Conservation (phyloP, 2,888 invertebrate species). For the Dastarcus helophoroides region DNA sequence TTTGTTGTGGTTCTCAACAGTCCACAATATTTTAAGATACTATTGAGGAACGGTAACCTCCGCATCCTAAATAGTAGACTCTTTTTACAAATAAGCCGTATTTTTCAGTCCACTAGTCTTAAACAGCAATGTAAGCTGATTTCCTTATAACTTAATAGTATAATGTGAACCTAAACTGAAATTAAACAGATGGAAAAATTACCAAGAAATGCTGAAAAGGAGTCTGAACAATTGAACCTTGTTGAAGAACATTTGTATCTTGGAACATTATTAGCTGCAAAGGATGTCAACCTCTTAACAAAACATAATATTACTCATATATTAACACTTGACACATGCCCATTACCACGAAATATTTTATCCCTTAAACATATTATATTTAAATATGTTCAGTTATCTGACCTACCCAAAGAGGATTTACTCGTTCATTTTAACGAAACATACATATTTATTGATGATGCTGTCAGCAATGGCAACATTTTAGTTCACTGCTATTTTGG, state of each 20-base stretch:
- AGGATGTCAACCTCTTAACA: constrained; percentile 55
- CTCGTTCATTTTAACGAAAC: constrained; percentile 68
- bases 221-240: too few species aligned
- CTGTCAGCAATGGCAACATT: constrained; percentile 51
- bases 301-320: constrained; percentile 61
- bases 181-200: too few species aligned
- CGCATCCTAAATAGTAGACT: too few species aligned
- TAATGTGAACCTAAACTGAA: too few species aligned
- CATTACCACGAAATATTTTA: constrained; percentile 62
- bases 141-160: too few species aligned
- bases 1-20: too few species aligned
- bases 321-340: constrained; percentile 74
- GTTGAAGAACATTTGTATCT: constrained; percentile 44
- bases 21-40: too few species aligned
- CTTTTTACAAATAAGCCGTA: too few species aligned
- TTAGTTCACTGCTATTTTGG: constrained; percentile 90
- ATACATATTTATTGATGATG: constrained; percentile 64
- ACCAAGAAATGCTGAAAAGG: too few species aligned
- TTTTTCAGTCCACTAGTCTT: too few species aligned
- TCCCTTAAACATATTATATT: constrained; percentile 54
- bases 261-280: constrained; percentile 72
- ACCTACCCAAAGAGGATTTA: constrained; percentile 76
- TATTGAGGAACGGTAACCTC: too few species aligned
- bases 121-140: too few species aligned
- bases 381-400: constrained; percentile 71